phyloP scores from a whole-genome alignment of 1,140 invertebrate species.

The Caerostris extrusa region DNA sequence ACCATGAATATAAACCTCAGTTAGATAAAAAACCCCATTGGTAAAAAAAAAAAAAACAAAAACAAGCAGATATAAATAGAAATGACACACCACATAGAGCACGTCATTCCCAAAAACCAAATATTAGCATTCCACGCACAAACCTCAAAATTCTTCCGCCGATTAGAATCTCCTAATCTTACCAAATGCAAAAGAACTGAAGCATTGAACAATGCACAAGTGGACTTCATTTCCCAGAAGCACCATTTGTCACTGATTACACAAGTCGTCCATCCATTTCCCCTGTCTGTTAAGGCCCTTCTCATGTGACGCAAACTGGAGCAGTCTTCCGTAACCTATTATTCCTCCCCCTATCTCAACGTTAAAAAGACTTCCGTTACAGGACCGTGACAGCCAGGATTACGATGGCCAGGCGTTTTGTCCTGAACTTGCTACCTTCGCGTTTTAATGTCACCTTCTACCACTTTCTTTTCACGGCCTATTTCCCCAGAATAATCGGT shows the following conservation, averaged over 20 bases:
- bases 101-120: neutral
- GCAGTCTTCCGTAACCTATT: conserved; percentile 58
- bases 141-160: neutral
- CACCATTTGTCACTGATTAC: conserved; percentile 31
- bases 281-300: neutral
- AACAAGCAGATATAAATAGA: neutral
- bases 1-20: too few species aligned
- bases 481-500: conserved; percentile 39
- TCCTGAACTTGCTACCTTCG: neutral
- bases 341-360: conserved; percentile 36
- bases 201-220: neutral
- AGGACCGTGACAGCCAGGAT: conserved; percentile 32
- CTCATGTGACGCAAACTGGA: conserved; percentile 37
- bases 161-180: conserved; percentile 16
- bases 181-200: neutral
- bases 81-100: neutral
- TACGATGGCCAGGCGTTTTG: conserved; percentile 30
- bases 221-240: neutral
- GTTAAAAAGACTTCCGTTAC: conserved; percentile 65
- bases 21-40: too few species aligned
- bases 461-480: conserved; percentile 61
- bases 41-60: too few species aligned
- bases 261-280: neutral
- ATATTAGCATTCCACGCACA: neutral
- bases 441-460: conserved; percentile 25